Conservation (phyloP, 2,113 vertebrate genomes). For the Eurypyga helias region DNA sequence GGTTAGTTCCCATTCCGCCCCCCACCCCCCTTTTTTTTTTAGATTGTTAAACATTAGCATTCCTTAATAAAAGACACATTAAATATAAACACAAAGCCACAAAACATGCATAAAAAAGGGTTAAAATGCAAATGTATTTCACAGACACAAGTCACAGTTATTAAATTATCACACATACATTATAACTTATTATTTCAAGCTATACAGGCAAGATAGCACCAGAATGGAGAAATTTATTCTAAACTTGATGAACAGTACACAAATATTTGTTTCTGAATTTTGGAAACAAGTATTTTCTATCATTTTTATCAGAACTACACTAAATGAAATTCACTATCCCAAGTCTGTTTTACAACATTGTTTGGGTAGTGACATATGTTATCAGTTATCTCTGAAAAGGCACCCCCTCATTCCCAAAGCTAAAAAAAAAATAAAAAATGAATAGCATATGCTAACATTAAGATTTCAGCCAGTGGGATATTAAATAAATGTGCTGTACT, state of each 20-base stretch:
- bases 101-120: conserved; percentile 49
- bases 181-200: conserved; percentile 71
- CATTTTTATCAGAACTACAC: conserved; percentile 11
- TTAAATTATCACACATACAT: conserved; percentile 68
- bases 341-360: background rate
- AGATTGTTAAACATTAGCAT: conserved; percentile 13
- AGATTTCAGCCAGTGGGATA: conserved; percentile 5
- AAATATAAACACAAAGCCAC: conserved; percentile 66
- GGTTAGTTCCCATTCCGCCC: background rate
- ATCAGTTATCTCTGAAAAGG: background rate
- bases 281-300: background rate
- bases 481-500: conserved; percentile 27
- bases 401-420: background rate
- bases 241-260: background rate
- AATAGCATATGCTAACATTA: conserved; percentile 20
- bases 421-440: background rate
- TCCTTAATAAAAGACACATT: conserved; percentile 29
- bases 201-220: conserved; percentile 63
- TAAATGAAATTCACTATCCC: conserved; percentile 32
- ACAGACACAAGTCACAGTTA: conserved; percentile 57
- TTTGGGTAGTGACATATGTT: conserved; percentile 16
- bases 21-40: background rate
- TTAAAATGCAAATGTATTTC: conserved; percentile 72
- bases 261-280: background rate
- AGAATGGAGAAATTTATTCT: conserved; percentile 16